A percentile compares a stretch with the other conserved stretches of the same genome.
Evolutionary conservation across 2,888 invertebrate genomes (phyloP).

Genomic region (Rhopalosiphum nymphaeae): DNA sequence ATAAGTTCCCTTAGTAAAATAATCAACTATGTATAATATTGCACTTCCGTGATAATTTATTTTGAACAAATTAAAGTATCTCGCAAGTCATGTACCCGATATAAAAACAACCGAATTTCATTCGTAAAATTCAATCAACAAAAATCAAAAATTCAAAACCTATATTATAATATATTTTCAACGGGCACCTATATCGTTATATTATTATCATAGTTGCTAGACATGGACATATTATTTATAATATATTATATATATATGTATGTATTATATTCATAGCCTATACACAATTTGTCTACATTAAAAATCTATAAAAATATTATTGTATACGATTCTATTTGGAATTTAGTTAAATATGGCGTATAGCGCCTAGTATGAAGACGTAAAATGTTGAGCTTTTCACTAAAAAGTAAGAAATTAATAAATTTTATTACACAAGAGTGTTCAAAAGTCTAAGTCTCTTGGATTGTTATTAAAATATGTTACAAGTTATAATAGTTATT

Average conservation of each 20-base stretch:
- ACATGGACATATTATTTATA: not conserved
- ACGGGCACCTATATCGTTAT: not conserved
- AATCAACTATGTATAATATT: not conserved
- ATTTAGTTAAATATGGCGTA: not conserved
- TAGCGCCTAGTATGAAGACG: not conserved
- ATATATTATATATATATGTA: not conserved
- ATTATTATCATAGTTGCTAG: not conserved
- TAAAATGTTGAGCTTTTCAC: not conserved
- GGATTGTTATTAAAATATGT: not conserved
- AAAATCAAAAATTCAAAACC: not conserved
- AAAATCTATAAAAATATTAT: constrained; percentile 4
- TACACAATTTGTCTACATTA: not conserved
- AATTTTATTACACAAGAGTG: not conserved
- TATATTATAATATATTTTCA: not conserved
- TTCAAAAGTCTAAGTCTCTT: constrained; percentile 2
- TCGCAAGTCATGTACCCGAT: not conserved
- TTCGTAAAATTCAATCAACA: not conserved
- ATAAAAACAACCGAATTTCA: not conserved
- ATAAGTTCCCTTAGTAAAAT: not conserved
- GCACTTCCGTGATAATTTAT: not conserved
- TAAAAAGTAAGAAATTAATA: not conserved
- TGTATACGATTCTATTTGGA: not conserved
- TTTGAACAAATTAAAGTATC: not conserved
- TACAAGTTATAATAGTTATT: not conserved
- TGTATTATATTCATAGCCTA: not conserved